Base-by-base conservation (phyloP, 2,113 vertebrate genomes). In the Platichthys stellatus region DNA sequence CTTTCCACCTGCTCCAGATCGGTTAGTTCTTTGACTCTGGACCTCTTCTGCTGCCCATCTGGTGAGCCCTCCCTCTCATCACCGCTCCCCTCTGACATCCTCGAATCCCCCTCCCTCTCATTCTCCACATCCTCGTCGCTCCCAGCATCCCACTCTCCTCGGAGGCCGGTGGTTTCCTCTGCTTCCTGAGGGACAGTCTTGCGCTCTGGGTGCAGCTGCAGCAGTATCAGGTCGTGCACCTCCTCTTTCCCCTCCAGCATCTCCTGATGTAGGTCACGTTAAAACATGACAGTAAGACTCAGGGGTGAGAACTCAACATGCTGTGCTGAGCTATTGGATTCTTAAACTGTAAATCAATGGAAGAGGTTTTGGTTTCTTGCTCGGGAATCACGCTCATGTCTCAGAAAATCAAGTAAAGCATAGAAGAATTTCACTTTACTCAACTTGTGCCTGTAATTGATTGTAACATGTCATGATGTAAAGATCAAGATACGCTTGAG, bases 191-290 rank as follows among this genome's bases (percentile, higher is more conserved):
- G 38, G 28, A 60, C 7, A 1, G 69, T 21, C 40, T 60, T 85
- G 11, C 1, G 28, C 13, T 88, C 77, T 35, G 75, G 61, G 11
- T 38, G 56, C 9, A 70, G 28, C n/a, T 75, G 80, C 35, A 78
- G 62, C 35, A 93, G 61, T 0, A 62, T 81, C 1, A 92, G 49
- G 2, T 89, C 65, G 3, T 92, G 40, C 51, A 92, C 81, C 74
- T 89, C 80, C 49, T 93, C 91, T 43, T 86, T 86, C 11, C 26
- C 51, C 61, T 90, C 88, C 63, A 66, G 35, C 35, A 72, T 68
- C 15, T 77, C 74, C 89, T 91, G 84, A 17, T 81, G 45, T 21
- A 28, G 11, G 57, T 63, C 43, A 70, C 7, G 62, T 65, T 49
- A 2, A 7, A 43, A 21, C 9, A 14, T 9, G n/a, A 56, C 9